Base-by-base conservation (phyloP, 2,888 invertebrate genomes). In the Xylota sylvarum region DNA sequence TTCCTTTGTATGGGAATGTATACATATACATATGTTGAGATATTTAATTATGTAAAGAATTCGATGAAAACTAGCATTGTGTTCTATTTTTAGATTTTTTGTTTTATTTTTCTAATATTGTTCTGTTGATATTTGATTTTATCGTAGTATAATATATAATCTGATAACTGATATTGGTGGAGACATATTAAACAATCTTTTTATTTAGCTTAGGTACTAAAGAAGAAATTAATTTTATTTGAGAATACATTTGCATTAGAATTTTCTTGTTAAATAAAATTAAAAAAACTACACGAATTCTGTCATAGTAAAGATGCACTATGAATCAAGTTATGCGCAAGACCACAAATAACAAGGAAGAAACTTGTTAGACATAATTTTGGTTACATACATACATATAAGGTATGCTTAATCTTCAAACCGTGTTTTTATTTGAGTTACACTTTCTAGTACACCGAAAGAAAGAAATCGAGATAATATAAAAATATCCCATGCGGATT, bases 241-340 rank as follows among this genome's bases (percentile, higher is more conserved):
- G 12, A 12, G 37, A 40, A 40, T 35, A 35, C 9, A 35, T 10
- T 9, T 10, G 10, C 14, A 43, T 14, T 6, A 43, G 43, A 32
- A 32, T 23, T 32, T 14, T 56, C 14, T 56, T 32, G 32, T 55
- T 55, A 67, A 40, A 30, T 10, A 64, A 64, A 37, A 37, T 35
- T n/a, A 52, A 27, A 12, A 14, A 40, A 4, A 4, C 19, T 10
- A 6, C 14, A 27, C 5, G 35, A 37, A 50, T 3, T 23, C 12
- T 35, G 30, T 14, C 32, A n/a, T 37, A n/a, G 40, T 10, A 40
- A 58, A 70, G 32, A 46, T 27, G 70, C 12, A 37, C 37, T 48
- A 23, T 19, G 23, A 23, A 23, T 10, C 10, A 50, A 50, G 50
- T 23, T 58, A 48, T 72, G 72, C 58, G 72, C 72, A 72, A 72